These are phyloP conservation scores for Apteryx owenii DNA, from an alignment of 2,113 vertebrate genomes.

Conservation along the genomic window DNA sequence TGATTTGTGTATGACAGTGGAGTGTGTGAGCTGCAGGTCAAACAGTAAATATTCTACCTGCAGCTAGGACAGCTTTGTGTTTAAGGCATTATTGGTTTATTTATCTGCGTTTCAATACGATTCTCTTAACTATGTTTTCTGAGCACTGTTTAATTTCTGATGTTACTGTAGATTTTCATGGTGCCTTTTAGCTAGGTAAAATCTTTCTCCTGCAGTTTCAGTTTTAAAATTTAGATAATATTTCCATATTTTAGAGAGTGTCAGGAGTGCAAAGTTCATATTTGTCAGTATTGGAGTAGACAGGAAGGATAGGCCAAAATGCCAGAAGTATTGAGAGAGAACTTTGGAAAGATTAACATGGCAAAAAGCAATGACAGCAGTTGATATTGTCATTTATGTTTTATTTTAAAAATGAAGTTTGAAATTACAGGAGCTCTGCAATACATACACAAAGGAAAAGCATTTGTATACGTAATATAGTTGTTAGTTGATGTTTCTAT, in stretches of 20 bases:
- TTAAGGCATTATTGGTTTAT: neutral
- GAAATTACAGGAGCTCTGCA: neutral
- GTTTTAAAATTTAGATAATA: neutral
- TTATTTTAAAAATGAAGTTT: neutral
- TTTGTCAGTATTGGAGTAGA: neutral
- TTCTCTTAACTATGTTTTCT: neutral
- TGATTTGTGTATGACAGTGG: constrained; percentile 47
- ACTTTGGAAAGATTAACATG: neutral
- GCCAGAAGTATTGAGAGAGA: neutral
- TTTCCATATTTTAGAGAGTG: neutral
- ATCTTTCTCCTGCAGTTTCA: neutral
- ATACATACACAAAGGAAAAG: neutral
- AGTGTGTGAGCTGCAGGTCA: constrained; percentile 35
- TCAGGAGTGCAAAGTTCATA: neutral
- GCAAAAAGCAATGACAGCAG: neutral
- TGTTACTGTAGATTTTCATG: neutral
- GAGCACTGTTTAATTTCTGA: neutral
- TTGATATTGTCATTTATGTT: neutral
- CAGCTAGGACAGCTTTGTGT: neutral
- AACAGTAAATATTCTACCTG: constrained; percentile 18
- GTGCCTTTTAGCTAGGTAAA: neutral
- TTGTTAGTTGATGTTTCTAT: neutral
- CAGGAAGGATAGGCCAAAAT: neutral
- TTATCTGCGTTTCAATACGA: neutral
- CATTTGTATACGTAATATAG: neutral